Percentiles rank a stretch among this genome's conserved stretches.
phyloP scores from a whole-genome alignment of 1,140 invertebrate species.

The Zophobas morio region DNA sequence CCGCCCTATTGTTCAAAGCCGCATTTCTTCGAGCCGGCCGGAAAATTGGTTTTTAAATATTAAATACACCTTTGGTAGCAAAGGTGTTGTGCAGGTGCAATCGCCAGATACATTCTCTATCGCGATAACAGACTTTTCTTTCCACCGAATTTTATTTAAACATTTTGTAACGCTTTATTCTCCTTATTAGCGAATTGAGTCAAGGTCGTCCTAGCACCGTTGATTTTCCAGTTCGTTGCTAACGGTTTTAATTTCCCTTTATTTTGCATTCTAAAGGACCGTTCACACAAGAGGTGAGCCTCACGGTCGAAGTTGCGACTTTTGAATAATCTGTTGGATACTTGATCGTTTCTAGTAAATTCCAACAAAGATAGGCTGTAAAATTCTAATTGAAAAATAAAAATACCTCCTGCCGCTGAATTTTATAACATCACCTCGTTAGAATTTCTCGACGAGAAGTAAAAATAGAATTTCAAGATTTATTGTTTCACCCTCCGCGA shows the following conservation, averaged over 20 bases:
- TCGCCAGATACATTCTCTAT: too few species aligned
- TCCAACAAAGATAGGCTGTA: too few species aligned
- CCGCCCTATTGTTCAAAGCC: constrained; percentile 42
- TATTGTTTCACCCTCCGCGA: too few species aligned
- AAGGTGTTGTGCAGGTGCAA: not conserved
- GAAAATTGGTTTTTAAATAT: constrained; percentile 4
- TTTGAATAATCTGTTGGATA: not conserved
- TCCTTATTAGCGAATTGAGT: not conserved
- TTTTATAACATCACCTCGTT: too few species aligned
- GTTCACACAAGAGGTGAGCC: not conserved
- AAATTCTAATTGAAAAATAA: too few species aligned
- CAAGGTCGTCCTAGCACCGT: not conserved
- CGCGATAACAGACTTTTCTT: not conserved
- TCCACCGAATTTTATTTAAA: not conserved
- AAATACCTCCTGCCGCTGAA: too few species aligned
- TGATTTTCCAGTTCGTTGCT: not conserved
- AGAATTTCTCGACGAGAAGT: too few species aligned
- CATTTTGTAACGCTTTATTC: not conserved
- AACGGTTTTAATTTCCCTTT: not conserved
- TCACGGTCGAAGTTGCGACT: too few species aligned
- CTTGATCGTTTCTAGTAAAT: not conserved
- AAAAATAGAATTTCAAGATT: too few species aligned
- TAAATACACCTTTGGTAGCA: not conserved
- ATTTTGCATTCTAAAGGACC: not conserved
- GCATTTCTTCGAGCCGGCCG: constrained; percentile 23